These are phyloP conservation scores for Otolemur crassicaudatus DNA, from an alignment of 2,797 vertebrate species.

Conservation along the genomic window DNA sequence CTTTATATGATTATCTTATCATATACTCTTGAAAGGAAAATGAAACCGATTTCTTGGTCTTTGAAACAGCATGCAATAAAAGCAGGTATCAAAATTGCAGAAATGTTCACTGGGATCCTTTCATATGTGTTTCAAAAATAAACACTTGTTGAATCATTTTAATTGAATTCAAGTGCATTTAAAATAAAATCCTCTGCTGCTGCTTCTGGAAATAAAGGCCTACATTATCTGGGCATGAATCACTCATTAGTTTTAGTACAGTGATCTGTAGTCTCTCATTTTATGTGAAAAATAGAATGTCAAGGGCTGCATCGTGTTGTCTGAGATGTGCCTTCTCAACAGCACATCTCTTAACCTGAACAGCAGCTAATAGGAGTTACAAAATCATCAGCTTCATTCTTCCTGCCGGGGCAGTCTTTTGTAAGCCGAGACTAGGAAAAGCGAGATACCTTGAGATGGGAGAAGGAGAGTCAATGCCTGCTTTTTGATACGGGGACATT, in stretches of 20 bases:
- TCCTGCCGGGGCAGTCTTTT: background rate
- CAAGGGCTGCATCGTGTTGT: background rate
- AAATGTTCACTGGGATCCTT: background rate
- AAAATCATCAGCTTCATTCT: background rate
- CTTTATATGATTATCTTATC: constrained; percentile 2
- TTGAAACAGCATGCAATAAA: background rate
- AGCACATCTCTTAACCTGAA: background rate
- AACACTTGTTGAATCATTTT: background rate
- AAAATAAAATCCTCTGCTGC: background rate
- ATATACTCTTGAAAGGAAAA: background rate
- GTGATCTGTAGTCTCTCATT: background rate
- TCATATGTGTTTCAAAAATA: constrained; percentile 38
- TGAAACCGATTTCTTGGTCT: background rate
- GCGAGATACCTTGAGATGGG: background rate
- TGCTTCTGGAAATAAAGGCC: background rate
- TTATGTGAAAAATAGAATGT: background rate
- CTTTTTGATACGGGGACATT: background rate
- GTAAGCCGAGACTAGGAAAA: background rate
- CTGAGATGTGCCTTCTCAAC: background rate
- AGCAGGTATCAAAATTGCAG: background rate
- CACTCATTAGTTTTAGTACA: background rate
- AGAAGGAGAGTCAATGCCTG: background rate
- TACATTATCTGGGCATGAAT: background rate
- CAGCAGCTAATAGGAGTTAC: background rate
- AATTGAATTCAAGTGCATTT: background rate